Conservation (phyloP, 2,888 invertebrate genomes). For the Argyra leucocephala region DNA sequence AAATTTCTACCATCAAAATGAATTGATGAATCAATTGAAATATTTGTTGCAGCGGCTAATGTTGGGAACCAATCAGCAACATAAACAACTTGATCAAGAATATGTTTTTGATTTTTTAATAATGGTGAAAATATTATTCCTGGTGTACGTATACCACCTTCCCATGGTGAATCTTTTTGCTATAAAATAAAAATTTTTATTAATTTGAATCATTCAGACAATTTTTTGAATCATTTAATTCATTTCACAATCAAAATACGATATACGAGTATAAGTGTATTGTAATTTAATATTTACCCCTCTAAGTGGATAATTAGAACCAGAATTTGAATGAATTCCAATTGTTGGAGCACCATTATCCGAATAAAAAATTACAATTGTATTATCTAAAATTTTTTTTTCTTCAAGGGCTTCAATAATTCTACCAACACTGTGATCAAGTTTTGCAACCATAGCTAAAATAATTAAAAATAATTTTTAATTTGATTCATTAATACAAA, state of each 20-base stretch:
- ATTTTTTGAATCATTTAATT: not conserved
- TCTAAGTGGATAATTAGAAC: conserved; percentile 68
- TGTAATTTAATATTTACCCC: conserved; percentile 48
- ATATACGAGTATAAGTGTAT: not conserved
- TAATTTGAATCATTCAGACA: not conserved
- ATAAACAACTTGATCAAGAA: conserved; percentile 61
- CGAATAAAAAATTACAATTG: conserved; percentile 73
- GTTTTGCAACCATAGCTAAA: conserved; percentile 70
- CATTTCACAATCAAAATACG: not conserved
- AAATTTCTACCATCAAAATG: conserved; percentile 57
- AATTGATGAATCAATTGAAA: conserved; percentile 30
- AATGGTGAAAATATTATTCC: conserved; percentile 66
- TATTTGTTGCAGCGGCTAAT: conserved; percentile 40
- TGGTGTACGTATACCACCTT: conserved; percentile 71
- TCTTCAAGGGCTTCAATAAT: conserved; percentile 59
- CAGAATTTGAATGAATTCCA: conserved; percentile 60
- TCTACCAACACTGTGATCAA: conserved; percentile 75
- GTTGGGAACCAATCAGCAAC: conserved; percentile 80
- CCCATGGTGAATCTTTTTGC: conserved; percentile 72
- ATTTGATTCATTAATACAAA: not conserved
- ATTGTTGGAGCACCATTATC: conserved; percentile 78
- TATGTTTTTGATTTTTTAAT: conserved; percentile 45
- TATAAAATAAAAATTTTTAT: conserved; percentile 28
- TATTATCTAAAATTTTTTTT: conserved; percentile 64
- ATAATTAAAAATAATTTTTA: conserved; percentile 24